A percentile compares a stretch with the other conserved stretches of the same genome.
phyloP scores from a whole-genome alignment of 2,797 vertebrate genomes.

The Argyrosomus regius region DNA sequence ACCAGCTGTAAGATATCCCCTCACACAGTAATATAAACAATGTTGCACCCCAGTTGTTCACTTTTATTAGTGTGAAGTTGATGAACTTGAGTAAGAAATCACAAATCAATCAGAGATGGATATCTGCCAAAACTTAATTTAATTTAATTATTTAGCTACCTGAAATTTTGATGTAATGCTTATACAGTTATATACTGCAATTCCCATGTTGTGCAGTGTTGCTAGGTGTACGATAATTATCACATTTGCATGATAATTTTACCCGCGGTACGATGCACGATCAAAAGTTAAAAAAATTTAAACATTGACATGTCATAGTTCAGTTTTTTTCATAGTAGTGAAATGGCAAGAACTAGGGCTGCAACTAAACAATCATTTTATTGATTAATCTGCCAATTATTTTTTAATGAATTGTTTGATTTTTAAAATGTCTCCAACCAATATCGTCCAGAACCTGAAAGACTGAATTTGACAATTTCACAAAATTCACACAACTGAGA shows the following conservation, averaged over 20 bases:
- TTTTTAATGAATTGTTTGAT: neutral
- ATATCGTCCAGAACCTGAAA: neutral
- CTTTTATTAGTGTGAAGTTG: neutral
- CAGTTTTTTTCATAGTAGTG: neutral
- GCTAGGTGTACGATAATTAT: neutral
- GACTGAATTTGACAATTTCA: neutral
- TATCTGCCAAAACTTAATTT: neutral
- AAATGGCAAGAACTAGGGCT: neutral
- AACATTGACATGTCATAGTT: neutral
- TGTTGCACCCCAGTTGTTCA: neutral
- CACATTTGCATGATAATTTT: neutral
- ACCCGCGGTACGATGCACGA: neutral
- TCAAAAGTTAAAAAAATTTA: neutral
- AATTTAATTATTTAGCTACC: neutral
- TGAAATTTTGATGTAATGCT: neutral
- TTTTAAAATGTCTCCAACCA: neutral
- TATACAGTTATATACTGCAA: neutral
- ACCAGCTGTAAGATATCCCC: neutral
- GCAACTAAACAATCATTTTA: neutral
- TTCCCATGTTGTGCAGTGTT: neutral
- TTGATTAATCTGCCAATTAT: neutral
- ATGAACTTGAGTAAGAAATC: neutral
- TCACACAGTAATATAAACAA: neutral
- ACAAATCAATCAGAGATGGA: neutral
- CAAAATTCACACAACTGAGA: neutral